phyloP scores from a whole-genome alignment of 1,140 invertebrate genomes.

The Ylistrum balloti region DNA sequence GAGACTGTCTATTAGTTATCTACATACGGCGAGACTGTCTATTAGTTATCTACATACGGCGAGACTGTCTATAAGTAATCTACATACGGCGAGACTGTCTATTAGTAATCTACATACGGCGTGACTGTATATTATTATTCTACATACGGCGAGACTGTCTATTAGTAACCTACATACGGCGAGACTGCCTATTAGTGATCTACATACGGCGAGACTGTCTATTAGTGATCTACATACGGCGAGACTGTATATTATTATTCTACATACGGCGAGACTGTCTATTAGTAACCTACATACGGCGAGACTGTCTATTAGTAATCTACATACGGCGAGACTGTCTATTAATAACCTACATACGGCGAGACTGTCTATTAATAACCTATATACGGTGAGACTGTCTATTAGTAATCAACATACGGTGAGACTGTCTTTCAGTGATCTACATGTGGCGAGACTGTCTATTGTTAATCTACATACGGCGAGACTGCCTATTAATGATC shows the following conservation, averaged over 20 bases:
- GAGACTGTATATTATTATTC: not conserved
- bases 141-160: not conserved
- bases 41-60: too few species aligned
- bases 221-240: too few species aligned
- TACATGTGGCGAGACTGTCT: not conserved
- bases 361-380: not conserved
- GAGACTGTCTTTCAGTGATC: not conserved
- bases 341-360: too few species aligned
- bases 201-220: not conserved
- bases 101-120: too few species aligned
- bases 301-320: not conserved
- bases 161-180: too few species aligned
- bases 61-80: not conserved
- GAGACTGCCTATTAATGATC: not conserved
- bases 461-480: too few species aligned
- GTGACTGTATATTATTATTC: not conserved
- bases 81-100: not conserved
- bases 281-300: too few species aligned
- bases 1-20: not conserved
- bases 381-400: not conserved
- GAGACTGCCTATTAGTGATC: not conserved
- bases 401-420: not conserved
- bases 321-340: not conserved
- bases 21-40: not conserved
- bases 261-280: not conserved